Evolutionary conservation across 2,888 invertebrate genomes (phyloP).

Genomic region (Trachelus tabidus): DNA sequence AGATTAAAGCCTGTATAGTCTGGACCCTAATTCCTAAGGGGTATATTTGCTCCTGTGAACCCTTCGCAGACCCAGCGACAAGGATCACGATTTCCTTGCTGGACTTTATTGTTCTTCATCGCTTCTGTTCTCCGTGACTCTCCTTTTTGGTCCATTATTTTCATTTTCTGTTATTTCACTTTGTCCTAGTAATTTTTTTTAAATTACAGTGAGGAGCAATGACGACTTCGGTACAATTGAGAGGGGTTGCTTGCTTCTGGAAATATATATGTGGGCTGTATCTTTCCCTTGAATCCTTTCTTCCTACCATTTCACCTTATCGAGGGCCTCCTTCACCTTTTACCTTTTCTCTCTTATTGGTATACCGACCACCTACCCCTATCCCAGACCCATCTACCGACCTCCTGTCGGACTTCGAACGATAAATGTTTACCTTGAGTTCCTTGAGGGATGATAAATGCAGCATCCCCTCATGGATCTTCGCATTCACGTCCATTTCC

Average conservation of each 20-base stretch:
- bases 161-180: neutral
- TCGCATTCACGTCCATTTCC: too few relatives aligned
- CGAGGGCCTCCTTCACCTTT: too few relatives aligned
- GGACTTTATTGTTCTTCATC: neutral
- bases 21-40: too few relatives aligned
- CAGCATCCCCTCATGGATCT: slow-evolving; percentile 17
- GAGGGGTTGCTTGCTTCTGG: slow-evolving; percentile 28
- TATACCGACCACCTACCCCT: too few relatives aligned
- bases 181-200: slow-evolving; percentile 14
- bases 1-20: too few relatives aligned
- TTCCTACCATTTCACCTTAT: too few relatives aligned
- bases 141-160: slow-evolving; percentile 7
- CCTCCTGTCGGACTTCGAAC: slow-evolving; percentile 5
- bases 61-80: too few relatives aligned
- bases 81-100: too few relatives aligned
- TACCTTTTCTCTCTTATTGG: too few relatives aligned
- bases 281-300: neutral
- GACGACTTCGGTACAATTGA: slow-evolving; percentile 18
- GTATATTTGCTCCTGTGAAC: too few relatives aligned
- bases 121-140: neutral
- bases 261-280: slow-evolving; percentile 15
- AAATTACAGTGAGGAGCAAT: slow-evolving; percentile 31
- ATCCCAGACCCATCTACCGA: neutral
- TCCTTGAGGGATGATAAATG: slow-evolving; percentile 31
- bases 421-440: slow-evolving; percentile 35